Base-by-base conservation (phyloP, 2,113 vertebrate species). In the Neotoma lepida region DNA sequence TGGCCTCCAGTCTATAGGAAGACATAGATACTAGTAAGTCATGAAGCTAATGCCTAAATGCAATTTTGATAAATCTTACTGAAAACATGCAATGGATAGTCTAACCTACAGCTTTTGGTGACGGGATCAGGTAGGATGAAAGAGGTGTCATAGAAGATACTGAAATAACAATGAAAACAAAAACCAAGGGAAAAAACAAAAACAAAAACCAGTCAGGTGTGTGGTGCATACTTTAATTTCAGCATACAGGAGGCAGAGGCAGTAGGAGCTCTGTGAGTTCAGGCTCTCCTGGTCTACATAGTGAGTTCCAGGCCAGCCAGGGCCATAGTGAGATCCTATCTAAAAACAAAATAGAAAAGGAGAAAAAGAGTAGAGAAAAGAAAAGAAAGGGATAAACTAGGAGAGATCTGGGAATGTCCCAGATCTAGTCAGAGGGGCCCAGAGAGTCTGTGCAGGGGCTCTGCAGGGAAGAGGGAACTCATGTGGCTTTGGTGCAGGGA, bases 331-430 rank as follows among this genome's bases (percentile, higher is more conserved):
- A 64, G 63, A 64, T 30, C 26, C 63, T 64, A 28, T 64, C 26
- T 64, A 64, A 70, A 68, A 70, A 70, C 33, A n/a, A n/a, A 70
- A 70, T 18, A 35, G 66, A 70, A 70, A n/a, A 8, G 26, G 17
- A 7, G 2, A 39, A n/a, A 7, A 58, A 9, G 20, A 20, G 12
- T 2, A 3, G 6, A n/a, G n/a, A 24, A 15, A 70, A 2, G 66
- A 61, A 17, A 46, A 33, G 22, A 49, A 17, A 26, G 30, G 35
- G 66, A 20, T 4, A 18, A 15, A 70, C 66, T 15, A 70, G 35
- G 30, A 68, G 30, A 68, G 15, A 18, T 17, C 15, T n/a, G 18
- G 35, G 22, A 24, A 51, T 3, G 39, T 9, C 30, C 26, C 39
- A 44, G 24, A 30, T 15, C 39, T 46, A 64, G 82, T 30, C 28